Percentiles rank a stretch among this genome's conserved stretches.
Conservation (phyloP, 2,113 vertebrate genomes). For the Malurus elegans region DNA sequence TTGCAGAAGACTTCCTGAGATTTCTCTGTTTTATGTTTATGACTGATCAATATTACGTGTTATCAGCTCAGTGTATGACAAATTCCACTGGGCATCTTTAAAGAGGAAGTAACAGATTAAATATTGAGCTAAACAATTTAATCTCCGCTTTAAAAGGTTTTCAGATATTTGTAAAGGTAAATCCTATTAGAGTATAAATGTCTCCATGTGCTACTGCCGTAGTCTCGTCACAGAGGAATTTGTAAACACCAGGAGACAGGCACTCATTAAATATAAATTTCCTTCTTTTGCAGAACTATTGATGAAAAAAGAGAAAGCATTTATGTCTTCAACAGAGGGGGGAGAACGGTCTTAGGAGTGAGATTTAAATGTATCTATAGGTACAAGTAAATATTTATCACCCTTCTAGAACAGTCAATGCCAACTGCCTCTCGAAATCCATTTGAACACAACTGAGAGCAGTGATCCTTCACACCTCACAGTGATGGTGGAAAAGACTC, state of each 20-base stretch:
- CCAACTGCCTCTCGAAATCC: background rate
- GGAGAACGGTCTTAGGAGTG: background rate
- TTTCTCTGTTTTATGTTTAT: slow-evolving; percentile 74
- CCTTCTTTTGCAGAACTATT: slow-evolving; percentile 48
- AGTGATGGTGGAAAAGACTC: accelerated
- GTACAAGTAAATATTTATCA: background rate
- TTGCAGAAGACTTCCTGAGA: slow-evolving; percentile 64
- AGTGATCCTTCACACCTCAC: background rate
- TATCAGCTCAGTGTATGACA: slow-evolving; percentile 72
- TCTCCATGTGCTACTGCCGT: slow-evolving; percentile 50
- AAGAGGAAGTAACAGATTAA: slow-evolving; percentile 83
- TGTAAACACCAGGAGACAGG: slow-evolving; percentile 67
- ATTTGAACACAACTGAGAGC: background rate
- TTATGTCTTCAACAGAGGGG: background rate
- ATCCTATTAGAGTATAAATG: slow-evolving; percentile 72
- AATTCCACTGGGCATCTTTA: slow-evolving; percentile 77
- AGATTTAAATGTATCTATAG: background rate
- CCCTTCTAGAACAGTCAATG: background rate
- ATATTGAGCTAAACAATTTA: slow-evolving; percentile 82
- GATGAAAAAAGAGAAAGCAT: slow-evolving; percentile 12
- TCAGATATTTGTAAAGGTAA: slow-evolving; percentile 79
- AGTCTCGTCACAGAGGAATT: slow-evolving; percentile 59
- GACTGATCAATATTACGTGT: slow-evolving; percentile 74
- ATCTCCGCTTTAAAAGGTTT: slow-evolving; percentile 78
- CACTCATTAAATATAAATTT: slow-evolving; percentile 65